These are phyloP conservation scores for Sinocyclocheilus anophthalmus DNA, from an alignment of 2,113 vertebrate species.

Conservation along the genomic window DNA sequence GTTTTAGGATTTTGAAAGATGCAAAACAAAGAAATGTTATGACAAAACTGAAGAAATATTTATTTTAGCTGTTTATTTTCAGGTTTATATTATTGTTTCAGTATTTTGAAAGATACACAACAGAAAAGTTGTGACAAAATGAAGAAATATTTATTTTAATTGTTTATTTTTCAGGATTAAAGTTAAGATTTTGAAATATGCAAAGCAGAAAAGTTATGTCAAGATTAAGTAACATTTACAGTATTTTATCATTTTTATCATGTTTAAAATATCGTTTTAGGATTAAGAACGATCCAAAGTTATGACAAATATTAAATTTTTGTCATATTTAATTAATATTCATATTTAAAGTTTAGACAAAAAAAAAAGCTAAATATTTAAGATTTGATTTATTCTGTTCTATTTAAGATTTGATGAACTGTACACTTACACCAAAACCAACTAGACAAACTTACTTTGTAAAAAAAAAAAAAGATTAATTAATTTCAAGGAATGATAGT, in stretches of 20 bases:
- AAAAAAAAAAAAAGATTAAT: not conserved
- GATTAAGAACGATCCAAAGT: not conserved
- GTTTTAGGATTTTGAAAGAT: not conserved
- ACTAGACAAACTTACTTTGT: not conserved
- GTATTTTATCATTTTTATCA: not conserved
- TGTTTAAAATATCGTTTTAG: not conserved
- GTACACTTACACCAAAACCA: not conserved
- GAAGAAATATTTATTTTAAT: no score
- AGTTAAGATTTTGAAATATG: not conserved
- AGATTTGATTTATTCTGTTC: not conserved
- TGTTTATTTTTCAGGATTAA: not conserved
- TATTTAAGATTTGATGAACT: not conserved
- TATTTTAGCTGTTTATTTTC: not conserved
- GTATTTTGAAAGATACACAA: no score
- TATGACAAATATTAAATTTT: not conserved
- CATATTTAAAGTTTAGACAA: no score
- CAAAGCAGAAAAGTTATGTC: not conserved
- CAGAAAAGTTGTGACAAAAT: no score
- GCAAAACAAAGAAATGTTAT: not conserved
- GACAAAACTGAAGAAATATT: not conserved
- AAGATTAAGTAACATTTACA: not conserved
- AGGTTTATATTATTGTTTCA: not conserved
- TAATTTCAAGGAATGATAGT: not conserved
- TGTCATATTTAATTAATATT: no score
- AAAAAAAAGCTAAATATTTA: not conserved